Evolutionary conservation across 2,888 invertebrate genomes (phyloP).

Genomic region (Horisme vitalbata): DNA sequence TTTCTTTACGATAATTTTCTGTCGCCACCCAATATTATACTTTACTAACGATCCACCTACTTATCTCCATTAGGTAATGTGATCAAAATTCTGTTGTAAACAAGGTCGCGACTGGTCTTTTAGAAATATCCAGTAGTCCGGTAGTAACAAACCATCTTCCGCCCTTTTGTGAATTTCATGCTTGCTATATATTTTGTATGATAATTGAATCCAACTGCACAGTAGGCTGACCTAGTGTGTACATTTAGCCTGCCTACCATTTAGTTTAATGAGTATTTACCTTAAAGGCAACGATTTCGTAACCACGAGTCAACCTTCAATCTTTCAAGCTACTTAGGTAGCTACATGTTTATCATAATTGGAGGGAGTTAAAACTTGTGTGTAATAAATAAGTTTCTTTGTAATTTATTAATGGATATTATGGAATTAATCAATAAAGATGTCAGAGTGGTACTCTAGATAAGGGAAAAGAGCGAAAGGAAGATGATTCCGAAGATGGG

Average conservation of each 20-base stretch:
- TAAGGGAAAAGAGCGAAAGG: too few species aligned
- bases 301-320: constrained; percentile 10
- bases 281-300: constrained; percentile 13
- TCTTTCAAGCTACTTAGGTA: not conserved
- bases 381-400: not conserved
- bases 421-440: too few species aligned
- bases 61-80: constrained; percentile 29
- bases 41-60: constrained; percentile 23
- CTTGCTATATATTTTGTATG: not conserved
- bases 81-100: constrained; percentile 17
- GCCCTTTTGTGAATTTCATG: not conserved
- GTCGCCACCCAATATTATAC: constrained; percentile 33
- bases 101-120: constrained; percentile 5
- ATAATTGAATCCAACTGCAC: constrained; percentile 1
- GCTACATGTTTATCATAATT: constrained; percentile 3
- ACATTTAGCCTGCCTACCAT: not conserved
- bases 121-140: not conserved
- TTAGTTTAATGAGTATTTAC: constrained; percentile 3
- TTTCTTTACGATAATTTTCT: constrained; percentile 62
- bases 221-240: not conserved
- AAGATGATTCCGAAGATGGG: too few species aligned
- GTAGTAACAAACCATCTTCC: not conserved
- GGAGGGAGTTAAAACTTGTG: not conserved
- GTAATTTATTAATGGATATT: too few species aligned
- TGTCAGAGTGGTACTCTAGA: too few species aligned